Base-by-base conservation (phyloP, 2,113 vertebrate genomes). In the Hystrix brachyura region DNA sequence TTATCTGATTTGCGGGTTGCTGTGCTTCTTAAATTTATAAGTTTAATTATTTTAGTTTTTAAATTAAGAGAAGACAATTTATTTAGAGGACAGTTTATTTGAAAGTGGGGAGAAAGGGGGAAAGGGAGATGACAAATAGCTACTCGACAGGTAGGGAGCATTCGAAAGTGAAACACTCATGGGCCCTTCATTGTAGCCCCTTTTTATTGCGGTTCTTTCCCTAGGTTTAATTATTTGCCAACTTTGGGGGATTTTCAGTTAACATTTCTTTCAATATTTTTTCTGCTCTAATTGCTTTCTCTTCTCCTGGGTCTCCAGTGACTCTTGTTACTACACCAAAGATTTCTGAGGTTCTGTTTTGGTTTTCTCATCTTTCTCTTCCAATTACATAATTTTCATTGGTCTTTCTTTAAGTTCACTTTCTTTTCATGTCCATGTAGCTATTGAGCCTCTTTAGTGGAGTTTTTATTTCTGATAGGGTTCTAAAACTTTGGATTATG, bases 261-360 rank as follows among this genome's bases (percentile, higher is more conserved):
- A 74, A 7, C 76, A 57, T 87, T 88, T 74, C 43, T 83, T 89
- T 6, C 46, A 51, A 55, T 90, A n/a, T 64, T 94, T 88, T 87
- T 95, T 85, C 38, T 80, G 25, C 19, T 62, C 27, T 53, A 67
- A 0, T 53, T 88, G 29, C n/a, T 65, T 83, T 69, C 18, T 94
- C 11, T 48, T 25, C 48, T 81, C 23, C 32, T 60, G 27, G 29
- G 15, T 80, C 74, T 81, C 19, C 3, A 15, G 4, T 67, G 25
- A 88, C 48, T 64, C 85, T 72, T 88, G 34, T 38, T 91, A 0
- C 84, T 81, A 67, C 12, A 29, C 38, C 9, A 53, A 19, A 83
- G 32, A 90, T 90, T 78, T 82, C 65, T 81, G 38, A 72, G 62
- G 23, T 55, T 67, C 12, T 53, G 0, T 79, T 78, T 32, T 67